A percentile compares a stretch with the other conserved stretches of the same genome.
Conservation (phyloP, 2,113 vertebrate species). For the Myrmophylax atrothorax region DNA sequence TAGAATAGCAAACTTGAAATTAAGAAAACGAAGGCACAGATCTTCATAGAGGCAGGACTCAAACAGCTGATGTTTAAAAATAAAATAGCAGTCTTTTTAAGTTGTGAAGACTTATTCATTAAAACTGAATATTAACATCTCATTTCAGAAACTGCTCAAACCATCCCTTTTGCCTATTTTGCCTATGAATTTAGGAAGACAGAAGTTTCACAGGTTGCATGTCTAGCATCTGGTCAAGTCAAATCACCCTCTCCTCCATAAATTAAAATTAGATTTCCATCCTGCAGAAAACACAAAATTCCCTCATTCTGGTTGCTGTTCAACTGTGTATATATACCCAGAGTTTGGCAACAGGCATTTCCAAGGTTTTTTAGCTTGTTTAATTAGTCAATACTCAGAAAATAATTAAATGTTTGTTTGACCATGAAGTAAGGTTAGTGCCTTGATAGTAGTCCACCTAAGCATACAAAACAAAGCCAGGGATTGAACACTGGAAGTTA, state of each 20-base stretch:
- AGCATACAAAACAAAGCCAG: neutral
- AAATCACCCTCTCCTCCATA: constrained; percentile 51
- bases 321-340: neutral
- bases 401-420: neutral
- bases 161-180: constrained; percentile 46
- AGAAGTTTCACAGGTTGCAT: constrained; percentile 57
- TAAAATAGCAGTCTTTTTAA: constrained; percentile 34
- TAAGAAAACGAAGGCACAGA: constrained; percentile 22
- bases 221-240: constrained; percentile 57
- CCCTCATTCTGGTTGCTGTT: neutral
- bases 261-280: constrained; percentile 47
- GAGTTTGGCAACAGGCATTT: neutral
- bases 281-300: constrained; percentile 39
- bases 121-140: constrained; percentile 59
- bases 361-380: neutral
- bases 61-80: constrained; percentile 50
- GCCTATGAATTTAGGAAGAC: constrained; percentile 52
- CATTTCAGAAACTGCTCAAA: constrained; percentile 46
- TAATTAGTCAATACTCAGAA: neutral
- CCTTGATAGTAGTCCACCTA: neutral
- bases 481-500: neutral
- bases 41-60: constrained; percentile 2
- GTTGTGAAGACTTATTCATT: constrained; percentile 24
- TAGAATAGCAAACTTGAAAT: constrained; percentile 24
- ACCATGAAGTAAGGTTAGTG: neutral